Evolutionary conservation across 1,140 invertebrate genomes (phyloP), one percentile per base, ranked within the genome.

Genomic region (Drosophila novamexicana): DNA sequence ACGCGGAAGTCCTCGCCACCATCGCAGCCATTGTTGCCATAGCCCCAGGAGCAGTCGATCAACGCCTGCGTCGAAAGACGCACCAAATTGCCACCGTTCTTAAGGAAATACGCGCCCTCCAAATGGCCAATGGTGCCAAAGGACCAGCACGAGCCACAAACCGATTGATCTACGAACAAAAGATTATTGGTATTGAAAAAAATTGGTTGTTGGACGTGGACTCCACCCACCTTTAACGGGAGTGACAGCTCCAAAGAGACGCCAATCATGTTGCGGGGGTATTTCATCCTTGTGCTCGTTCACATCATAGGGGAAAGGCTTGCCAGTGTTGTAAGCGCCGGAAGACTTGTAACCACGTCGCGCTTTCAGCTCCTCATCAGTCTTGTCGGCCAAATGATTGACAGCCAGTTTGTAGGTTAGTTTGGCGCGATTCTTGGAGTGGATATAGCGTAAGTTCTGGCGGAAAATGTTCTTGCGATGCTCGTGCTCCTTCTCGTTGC

Each of bases 61-160:
- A 99, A 93, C 49, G 98, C 97, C 94, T 97, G 97, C 91, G 98
- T 97, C 6, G 97, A 98, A 10, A 99, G 94, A 14, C 97, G 93
- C 2, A 97, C 94, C 63, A 98, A 93, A 81, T 97, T 95, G 1
- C 95, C 95, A 39, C 96, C 95, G 77, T 96, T 96, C 92, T 97
- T 96, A 29, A 97, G 91, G 91, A 98, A 99, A 86, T 96, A 96
- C 0, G 97, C 97, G 7, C 98, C 98, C 94, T 99, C 98, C 57
- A 99, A 95, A 0, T 97, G 95, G 14, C 98, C 98, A 68, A 97
- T 96, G 0, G 98, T 98, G 42, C 98, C 98, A 93, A 99, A 99
- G 86, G 96, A 97, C 98, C 98, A 99, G 90, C 98, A 99, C 8
- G 97, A 98, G 2, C 98, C 98, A 93, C 98, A 99, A 58, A 99